Base-by-base conservation (phyloP, 2,113 vertebrate genomes). In the Aptenodytes patagonicus region DNA sequence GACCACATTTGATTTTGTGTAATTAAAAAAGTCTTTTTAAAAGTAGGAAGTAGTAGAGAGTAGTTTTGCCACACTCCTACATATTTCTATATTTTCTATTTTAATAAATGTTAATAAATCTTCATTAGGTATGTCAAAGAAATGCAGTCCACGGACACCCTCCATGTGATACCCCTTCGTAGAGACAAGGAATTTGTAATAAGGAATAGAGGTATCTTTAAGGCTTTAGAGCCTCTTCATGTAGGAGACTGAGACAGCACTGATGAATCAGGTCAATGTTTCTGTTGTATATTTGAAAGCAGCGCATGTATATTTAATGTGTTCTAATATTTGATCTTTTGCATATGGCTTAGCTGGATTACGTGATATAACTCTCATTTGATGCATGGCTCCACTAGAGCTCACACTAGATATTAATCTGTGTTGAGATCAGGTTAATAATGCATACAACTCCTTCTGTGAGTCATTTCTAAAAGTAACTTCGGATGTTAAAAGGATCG, bases 241-340 rank as follows among this genome's bases (percentile, higher is more conserved):
- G 6, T 70, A 31, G 83, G 29, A 89, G 49, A 86, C 55, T 42
- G 38, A 36, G 36, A 24, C 34, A 72, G 38, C 44, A 8, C 49
- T 64, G 79, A 83, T 87, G 57, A 95, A 88, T 47, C 54, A 42
- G 73, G 71, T 92, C 83, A 93, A 20, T 42, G 64, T 75, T 93
- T 89, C 71, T 84, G 52, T n/a, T 90, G 20, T 80, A 24, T 64
- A 25, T 94, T 71, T 91, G 77, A 87, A 93, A 94, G 69, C 65
- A 29, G 17, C 20, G 16, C 31, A 47, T 90, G 17, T 47, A 70
- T 92, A 32, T 90, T 95, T 87, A 90, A 52, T 86, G 60, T 52
- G 26, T 24, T 42, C 52, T 92, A 82, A 95, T 94, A 95, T 85
- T 92, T 86, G 71, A 73, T 91, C 83, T 91, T 94, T 83, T 66